phyloP scores from a whole-genome alignment of 1,140 invertebrate genomes.

The Trichonephila clavipes region DNA sequence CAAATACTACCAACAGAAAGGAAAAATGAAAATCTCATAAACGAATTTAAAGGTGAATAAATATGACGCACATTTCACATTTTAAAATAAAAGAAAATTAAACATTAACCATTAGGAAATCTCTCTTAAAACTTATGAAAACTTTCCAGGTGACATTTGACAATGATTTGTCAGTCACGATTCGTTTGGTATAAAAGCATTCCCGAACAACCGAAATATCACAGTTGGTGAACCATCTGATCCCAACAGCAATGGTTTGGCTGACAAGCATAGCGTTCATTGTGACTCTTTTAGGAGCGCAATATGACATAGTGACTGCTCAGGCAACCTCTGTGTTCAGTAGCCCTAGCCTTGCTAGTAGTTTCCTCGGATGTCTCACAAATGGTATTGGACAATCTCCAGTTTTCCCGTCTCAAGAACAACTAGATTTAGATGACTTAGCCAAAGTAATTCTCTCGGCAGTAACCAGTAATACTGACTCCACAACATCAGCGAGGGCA shows the following conservation, averaged over 20 bases:
- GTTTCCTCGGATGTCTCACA: conserved; percentile 29
- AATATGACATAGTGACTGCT: too few species aligned
- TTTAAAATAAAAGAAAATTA: neutral
- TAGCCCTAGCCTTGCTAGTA: neutral
- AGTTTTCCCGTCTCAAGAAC: conserved; percentile 22
- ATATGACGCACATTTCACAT: neutral
- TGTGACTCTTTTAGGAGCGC: neutral
- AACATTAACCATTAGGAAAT: neutral
- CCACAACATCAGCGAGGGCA: neutral
- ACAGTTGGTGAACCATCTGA: conserved; percentile 23
- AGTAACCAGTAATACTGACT: neutral
- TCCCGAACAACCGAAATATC: neutral
- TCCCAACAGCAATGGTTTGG: conserved; percentile 29
- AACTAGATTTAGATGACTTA: conserved; percentile 34
- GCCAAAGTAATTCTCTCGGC: conserved; percentile 22
- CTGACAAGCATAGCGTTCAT: neutral
- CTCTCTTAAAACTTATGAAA: neutral
- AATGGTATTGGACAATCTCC: neutral
- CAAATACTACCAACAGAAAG: too few species aligned
- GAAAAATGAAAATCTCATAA: too few species aligned
- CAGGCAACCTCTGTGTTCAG: neutral
- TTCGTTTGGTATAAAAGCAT: neutral
- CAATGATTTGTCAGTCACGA: neutral
- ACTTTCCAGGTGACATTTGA: neutral
- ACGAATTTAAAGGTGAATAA: too few species aligned